phyloP scores from a whole-genome alignment of 2,888 invertebrate species.

The Lordiphosa fenestrarum region DNA sequence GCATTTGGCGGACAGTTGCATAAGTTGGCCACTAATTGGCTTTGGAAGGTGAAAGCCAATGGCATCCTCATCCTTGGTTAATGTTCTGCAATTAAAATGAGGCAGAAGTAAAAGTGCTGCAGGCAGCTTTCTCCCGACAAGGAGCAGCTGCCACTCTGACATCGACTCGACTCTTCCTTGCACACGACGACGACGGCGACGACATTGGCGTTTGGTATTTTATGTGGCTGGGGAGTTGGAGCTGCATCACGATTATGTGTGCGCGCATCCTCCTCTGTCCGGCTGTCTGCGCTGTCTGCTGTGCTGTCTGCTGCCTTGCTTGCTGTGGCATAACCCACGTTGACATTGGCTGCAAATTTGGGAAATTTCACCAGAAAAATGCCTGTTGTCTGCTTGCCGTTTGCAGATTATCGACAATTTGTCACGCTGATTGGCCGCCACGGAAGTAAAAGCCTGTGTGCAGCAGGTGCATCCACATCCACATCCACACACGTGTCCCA shows the following conservation, averaged over 20 bases:
- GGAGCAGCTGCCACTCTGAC: slow-evolving; percentile 40
- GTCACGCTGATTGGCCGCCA: slow-evolving; percentile 63
- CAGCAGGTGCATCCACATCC: slow-evolving; percentile 53
- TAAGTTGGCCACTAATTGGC: neutral
- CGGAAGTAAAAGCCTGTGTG: slow-evolving; percentile 63
- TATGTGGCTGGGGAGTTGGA: slow-evolving; percentile 28
- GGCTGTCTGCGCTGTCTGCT: slow-evolving; percentile 15
- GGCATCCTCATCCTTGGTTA: slow-evolving; percentile 20
- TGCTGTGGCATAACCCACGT: slow-evolving; percentile 70
- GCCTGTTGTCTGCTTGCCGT: slow-evolving; percentile 11
- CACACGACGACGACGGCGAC: slow-evolving; percentile 31
- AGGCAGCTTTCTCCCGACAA: slow-evolving; percentile 62
- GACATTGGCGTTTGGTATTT: slow-evolving; percentile 30
- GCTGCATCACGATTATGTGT: slow-evolving; percentile 42
- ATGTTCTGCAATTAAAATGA: slow-evolving; percentile 74
- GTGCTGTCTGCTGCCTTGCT: slow-evolving; percentile 14
- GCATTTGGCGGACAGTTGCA: slow-evolving; percentile 23
- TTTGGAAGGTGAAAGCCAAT: neutral
- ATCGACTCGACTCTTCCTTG: slow-evolving; percentile 30
- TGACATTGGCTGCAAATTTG: slow-evolving; percentile 59
- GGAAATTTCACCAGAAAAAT: slow-evolving; percentile 68
- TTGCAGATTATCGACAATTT: slow-evolving; percentile 59
- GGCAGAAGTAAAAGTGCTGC: slow-evolving; percentile 61
- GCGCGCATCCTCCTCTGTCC: slow-evolving; percentile 56
- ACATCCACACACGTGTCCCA: slow-evolving; percentile 1